These are phyloP conservation scores for Anastrepha ludens DNA, from an alignment of 1,140 invertebrate species.

Conservation along the genomic window DNA sequence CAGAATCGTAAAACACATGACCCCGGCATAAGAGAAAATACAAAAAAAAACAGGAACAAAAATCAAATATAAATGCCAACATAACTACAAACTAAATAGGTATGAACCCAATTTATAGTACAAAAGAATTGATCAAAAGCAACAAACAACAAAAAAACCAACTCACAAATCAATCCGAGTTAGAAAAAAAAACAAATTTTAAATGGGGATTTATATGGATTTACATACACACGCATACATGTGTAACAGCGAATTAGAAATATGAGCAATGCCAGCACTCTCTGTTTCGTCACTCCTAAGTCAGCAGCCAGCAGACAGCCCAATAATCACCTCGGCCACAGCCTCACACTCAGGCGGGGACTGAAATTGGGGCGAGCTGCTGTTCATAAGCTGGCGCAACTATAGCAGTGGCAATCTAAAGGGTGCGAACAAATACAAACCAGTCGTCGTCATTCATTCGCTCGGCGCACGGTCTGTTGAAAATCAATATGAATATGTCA, in stretches of 20 bases:
- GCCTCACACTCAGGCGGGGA: not conserved
- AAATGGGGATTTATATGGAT: not conserved
- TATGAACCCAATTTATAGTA: not conserved
- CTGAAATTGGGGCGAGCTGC: not conserved
- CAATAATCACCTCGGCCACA: constrained; percentile 15
- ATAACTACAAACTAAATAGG: not conserved
- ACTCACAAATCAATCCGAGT: not conserved
- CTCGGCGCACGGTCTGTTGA: not conserved
- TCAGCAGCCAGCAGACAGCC: not conserved
- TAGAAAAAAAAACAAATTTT: not conserved
- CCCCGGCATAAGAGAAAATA: not conserved
- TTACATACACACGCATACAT: not conserved
- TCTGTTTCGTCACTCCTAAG: not conserved
- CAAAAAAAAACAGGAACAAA: not conserved
- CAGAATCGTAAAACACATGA: not conserved
- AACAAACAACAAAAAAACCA: not conserved
- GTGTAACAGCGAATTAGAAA: not conserved
- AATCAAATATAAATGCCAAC: not conserved
- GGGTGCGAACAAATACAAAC: not conserved
- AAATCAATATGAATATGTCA: constrained; percentile 32
- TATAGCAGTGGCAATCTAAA: not conserved
- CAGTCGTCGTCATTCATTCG: not conserved
- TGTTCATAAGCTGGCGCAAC: not conserved
- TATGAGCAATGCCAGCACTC: constrained; percentile 4
- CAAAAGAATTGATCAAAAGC: not conserved